phyloP scores from a whole-genome alignment of 2,888 invertebrate species.

The Polydrusus pterygomalis region DNA sequence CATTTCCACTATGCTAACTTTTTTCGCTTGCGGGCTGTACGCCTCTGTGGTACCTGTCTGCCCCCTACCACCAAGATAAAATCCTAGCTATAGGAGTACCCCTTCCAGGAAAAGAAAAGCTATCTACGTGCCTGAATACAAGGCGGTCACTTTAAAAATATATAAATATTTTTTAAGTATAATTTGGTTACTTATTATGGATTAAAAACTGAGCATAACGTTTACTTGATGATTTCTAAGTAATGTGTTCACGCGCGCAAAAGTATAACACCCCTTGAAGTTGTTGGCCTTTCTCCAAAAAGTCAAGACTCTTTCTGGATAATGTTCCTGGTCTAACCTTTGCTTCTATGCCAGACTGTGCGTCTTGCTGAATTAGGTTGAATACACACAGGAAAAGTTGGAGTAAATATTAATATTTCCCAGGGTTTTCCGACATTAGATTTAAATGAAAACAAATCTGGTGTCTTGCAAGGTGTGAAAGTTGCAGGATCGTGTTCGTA shows the following conservation, averaged over 20 bases:
- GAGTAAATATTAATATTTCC: slow-evolving; percentile 9
- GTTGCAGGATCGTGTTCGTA: neutral
- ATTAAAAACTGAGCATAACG: too few relatives aligned
- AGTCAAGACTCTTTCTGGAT: slow-evolving; percentile 6
- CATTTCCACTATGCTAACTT: too few relatives aligned
- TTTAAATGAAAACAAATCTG: neutral
- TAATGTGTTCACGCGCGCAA: neutral
- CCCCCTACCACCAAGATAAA: too few relatives aligned
- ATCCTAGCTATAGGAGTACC: too few relatives aligned
- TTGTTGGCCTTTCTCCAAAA: slow-evolving; percentile 7
- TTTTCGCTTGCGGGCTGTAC: too few relatives aligned
- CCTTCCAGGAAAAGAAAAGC: too few relatives aligned
- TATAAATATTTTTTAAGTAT: too few relatives aligned
- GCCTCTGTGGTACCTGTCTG: too few relatives aligned
- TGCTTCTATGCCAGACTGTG: slow-evolving; percentile 26
- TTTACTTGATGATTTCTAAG: too few relatives aligned
- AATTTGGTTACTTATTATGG: too few relatives aligned
- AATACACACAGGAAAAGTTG: slow-evolving; percentile 18
- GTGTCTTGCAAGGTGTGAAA: neutral
- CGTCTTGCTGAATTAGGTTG: slow-evolving; percentile 22
- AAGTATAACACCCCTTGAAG: neutral
- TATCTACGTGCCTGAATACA: too few relatives aligned
- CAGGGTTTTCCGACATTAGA: slow-evolving; percentile 16
- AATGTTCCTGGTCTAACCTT: slow-evolving; percentile 16
- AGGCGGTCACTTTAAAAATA: too few relatives aligned